Evolutionary conservation across 2,888 invertebrate species (phyloP), one percentile per base, ranked within the genome.

Genomic region (Oithona nana): DNA sequence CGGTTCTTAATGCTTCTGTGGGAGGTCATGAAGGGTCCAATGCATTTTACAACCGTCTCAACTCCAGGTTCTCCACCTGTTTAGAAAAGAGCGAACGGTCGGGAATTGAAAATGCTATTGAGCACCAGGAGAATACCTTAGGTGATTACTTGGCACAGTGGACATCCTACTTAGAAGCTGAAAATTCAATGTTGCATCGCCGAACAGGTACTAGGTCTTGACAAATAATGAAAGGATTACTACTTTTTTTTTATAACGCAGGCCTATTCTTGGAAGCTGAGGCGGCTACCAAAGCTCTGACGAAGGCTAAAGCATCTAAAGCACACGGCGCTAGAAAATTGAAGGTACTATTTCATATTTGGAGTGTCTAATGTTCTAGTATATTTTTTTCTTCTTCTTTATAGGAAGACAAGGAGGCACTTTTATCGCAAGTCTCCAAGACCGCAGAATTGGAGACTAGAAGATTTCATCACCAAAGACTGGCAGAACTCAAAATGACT

Each of bases 1-100:
- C 68, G 51, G 65, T 68, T 11, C 62, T 68, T n/a, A 68, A 67
- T 55, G 62, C 68, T 28, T 65, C 64, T 61, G 52, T 66, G 30
- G 65, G 67, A 20, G 64, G 68, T 13, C 66, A 64, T 30, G 66
- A 67, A 39, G 65, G 64, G 16, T 20, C 58, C 48, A 66, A 65
- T 63, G 67, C 66, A 60, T 24, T 61, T 28, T 61, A 64, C 48
- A 58, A 58, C 60, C 60, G 64, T 54, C 48, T 64, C 60, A 28
- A 63, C 49, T 54, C 63, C 26, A 58, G 57, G 52, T 65, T 65
- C 55, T 66, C 66, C 69, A 51, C 68, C 66, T 58, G 58, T 29
- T 64, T 68, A 13, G 67, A 68, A 20, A 71, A 39, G 20, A 39
- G 39, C 16, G 57, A 57, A 2, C 8, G n/a, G 2, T 28, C 26